phyloP scores from a whole-genome alignment of 1,140 invertebrate species.

The Apis florea region DNA sequence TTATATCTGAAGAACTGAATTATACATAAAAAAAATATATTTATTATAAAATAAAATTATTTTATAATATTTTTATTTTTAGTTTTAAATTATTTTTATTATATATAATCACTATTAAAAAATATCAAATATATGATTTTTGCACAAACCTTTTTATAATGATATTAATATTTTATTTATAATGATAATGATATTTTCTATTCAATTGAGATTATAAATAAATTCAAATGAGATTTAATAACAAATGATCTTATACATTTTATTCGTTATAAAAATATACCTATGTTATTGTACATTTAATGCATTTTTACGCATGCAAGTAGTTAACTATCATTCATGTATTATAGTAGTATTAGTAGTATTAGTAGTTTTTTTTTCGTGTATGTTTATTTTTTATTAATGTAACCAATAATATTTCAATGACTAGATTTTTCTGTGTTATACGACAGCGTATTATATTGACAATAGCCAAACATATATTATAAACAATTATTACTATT shows the following conservation, averaged over 20 bases:
- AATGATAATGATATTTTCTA: neutral
- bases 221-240: neutral
- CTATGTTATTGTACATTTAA: neutral
- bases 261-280: neutral
- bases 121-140: neutral
- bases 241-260: neutral
- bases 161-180: neutral
- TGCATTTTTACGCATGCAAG: neutral
- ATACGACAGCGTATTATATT: neutral
- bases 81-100: neutral
- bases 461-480: neutral
- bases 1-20: neutral
- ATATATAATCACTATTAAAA: neutral
- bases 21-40: neutral
- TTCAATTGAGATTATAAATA: too few species aligned
- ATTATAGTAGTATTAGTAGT: too few species aligned
- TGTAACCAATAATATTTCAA: neutral
- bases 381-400: neutral
- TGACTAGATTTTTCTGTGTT: neutral
- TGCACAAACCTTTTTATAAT: conserved; percentile 5
- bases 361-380: neutral
- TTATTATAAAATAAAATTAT: neutral
- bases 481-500: neutral
- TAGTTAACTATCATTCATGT: neutral
- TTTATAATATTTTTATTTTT: neutral